These are phyloP conservation scores for Oncorhynchus nerka DNA, from an alignment of 2,113 vertebrate genomes.

Conservation along the genomic window DNA sequence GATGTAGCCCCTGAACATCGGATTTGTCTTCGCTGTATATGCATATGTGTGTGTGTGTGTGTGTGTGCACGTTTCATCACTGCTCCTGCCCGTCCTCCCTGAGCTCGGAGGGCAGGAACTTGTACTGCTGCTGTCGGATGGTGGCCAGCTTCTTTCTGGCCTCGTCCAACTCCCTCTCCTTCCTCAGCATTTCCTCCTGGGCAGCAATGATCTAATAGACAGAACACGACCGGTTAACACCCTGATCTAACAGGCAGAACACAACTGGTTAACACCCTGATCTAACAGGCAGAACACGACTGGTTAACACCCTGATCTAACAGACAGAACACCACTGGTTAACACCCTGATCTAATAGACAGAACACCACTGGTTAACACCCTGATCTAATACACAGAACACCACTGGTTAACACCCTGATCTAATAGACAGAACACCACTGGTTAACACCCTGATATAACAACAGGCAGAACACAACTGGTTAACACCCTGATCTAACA, in stretches of 20 bases:
- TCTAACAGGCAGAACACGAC: no score
- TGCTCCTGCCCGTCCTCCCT: slow-evolving; percentile 82
- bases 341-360: no score
- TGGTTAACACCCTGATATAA: no score
- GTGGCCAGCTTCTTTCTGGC: slow-evolving; percentile 91
- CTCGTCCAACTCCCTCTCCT: slow-evolving; percentile 92
- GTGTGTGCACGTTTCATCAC: slow-evolving; percentile 44
- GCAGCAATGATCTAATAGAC: slow-evolving; percentile 89
- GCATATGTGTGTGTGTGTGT: slow-evolving; percentile 7
- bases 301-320: no score
- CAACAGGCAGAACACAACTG: no score
- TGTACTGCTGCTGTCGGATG: slow-evolving; percentile 97
- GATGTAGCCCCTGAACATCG: slow-evolving; percentile 37
- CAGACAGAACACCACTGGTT: no score
- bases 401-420: no score
- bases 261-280: not conserved
- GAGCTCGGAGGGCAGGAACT: slow-evolving; percentile 94
- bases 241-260: not conserved
- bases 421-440: no score
- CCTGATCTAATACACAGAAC: no score
- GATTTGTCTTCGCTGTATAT: slow-evolving; percentile 17
- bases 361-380: no score
- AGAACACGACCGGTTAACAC: not conserved
- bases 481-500: no score
- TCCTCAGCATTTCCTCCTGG: slow-evolving; percentile 97